Evolutionary conservation across 1,140 invertebrate species (phyloP).

Genomic region (Heliothis virescens): DNA sequence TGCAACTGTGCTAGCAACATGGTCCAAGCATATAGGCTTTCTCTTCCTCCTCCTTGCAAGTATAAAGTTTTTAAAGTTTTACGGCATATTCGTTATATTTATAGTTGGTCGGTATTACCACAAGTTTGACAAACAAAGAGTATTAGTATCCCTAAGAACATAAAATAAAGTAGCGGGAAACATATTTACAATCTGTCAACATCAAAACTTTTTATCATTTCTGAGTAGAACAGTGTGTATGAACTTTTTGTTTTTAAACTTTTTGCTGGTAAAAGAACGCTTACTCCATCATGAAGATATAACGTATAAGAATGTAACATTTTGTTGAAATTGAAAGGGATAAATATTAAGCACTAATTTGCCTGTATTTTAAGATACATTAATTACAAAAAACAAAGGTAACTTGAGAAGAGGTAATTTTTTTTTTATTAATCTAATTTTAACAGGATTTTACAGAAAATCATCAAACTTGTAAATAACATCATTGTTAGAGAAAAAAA

Average conservation of each 20-base stretch:
- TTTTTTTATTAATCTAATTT: no score
- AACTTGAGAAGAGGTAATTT: no score
- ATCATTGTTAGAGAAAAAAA: no score
- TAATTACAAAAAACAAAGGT: no score
- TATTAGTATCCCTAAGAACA: neutral
- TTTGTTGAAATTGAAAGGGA: neutral
- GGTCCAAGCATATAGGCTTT: no score
- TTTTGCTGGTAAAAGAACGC: neutral
- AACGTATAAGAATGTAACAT: neutral
- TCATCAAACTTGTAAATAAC: neutral
- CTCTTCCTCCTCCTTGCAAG: no score
- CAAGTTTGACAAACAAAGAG: neutral
- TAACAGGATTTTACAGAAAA: no score
- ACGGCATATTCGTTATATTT: no score
- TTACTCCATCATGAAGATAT: neutral
- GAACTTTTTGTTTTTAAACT: slow-evolving; percentile 2
- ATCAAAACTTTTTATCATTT: slow-evolving; percentile 38
- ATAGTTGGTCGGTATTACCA: no score
- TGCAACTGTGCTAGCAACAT: no score
- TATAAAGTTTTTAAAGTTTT: no score
- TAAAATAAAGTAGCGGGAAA: neutral
- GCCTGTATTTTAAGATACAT: neutral
- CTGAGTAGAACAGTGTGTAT: neutral
- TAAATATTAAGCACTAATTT: neutral
- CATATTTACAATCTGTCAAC: slow-evolving; percentile 24